phyloP scores from a whole-genome alignment of 2,888 invertebrate species.

The Tetropium fuscum region DNA sequence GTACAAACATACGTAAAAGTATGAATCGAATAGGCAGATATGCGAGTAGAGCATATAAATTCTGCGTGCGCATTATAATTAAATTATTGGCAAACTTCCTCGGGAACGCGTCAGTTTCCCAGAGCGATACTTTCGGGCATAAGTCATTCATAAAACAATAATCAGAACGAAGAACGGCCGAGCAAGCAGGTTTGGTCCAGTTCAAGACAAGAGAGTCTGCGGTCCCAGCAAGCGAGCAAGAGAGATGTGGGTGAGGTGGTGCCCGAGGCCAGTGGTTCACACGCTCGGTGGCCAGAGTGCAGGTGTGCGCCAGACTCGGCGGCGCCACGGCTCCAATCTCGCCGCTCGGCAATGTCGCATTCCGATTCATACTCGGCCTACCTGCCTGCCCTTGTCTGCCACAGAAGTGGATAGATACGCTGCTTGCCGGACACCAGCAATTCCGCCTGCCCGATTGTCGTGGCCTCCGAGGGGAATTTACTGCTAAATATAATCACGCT shows the following conservation, averaged over 20 bases:
- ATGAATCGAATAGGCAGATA: no score
- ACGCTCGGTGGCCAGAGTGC: constrained; percentile 57
- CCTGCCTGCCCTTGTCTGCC: constrained; percentile 38
- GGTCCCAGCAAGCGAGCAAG: constrained; percentile 20
- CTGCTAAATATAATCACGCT: no score
- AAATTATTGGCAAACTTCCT: no score
- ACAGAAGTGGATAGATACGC: constrained; percentile 28
- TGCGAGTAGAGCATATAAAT: no score
- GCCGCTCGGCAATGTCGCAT: constrained; percentile 48
- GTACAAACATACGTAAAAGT: no score
- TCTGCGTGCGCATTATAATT: no score
- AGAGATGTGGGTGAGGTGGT: constrained; percentile 42
- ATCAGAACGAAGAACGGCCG: no score
- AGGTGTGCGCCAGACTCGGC: constrained; percentile 65
- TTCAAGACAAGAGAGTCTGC: constrained; percentile 23
- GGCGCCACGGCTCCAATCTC: constrained; percentile 57
- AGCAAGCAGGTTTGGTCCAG: constrained; percentile 2
- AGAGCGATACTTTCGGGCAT: no score
- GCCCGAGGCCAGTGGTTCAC: constrained; percentile 33
- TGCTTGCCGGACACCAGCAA: not conserved
- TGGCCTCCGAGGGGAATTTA: no score
- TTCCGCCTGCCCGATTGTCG: not conserved
- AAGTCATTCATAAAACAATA: no score
- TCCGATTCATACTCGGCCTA: constrained; percentile 40
- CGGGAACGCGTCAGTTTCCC: no score